phyloP scores from a whole-genome alignment of 2,113 vertebrate species.

The Leucosticte australis region DNA sequence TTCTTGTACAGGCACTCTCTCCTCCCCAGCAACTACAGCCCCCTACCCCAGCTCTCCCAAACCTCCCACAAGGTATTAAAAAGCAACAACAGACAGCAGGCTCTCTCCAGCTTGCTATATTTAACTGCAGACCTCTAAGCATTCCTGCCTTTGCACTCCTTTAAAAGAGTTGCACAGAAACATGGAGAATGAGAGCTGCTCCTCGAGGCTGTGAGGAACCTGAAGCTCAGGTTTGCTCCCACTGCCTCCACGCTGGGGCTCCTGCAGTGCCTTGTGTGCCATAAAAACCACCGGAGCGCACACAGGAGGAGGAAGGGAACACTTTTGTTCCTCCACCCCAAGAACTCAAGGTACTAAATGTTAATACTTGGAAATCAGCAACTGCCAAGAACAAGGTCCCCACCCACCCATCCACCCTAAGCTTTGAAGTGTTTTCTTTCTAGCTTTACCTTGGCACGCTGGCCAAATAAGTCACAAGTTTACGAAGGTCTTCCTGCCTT shows the following conservation, averaged over 20 bases:
- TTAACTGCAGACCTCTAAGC: neutral
- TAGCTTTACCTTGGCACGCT: conserved; percentile 86
- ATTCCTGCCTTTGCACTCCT: neutral
- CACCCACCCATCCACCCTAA: neutral
- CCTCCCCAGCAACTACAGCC: neutral
- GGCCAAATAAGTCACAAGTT: conserved; percentile 97
- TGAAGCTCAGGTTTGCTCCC: neutral
- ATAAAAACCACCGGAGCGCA: neutral
- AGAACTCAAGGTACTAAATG: conserved; percentile 46
- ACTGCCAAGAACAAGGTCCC: conserved; percentile 62
- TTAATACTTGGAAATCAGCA: conserved; percentile 59
- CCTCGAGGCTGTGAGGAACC: neutral
- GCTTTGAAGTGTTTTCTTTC: conserved; percentile 65
- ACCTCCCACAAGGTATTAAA: neutral
- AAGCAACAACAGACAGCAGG: neutral
- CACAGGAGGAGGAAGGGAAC: conserved; percentile 32
- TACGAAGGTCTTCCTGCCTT: conserved; percentile 95
- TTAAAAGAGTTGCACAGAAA: neutral
- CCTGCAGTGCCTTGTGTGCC: fast-evolving
- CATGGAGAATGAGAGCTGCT: neutral
- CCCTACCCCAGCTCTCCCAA: neutral
- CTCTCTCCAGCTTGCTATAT: neutral
- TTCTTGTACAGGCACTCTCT: neutral
- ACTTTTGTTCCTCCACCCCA: neutral
- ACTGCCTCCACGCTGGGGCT: neutral